These are phyloP conservation scores for Cottoperca gobio DNA, from an alignment of 2,797 vertebrate species.

Conservation along the genomic window DNA sequence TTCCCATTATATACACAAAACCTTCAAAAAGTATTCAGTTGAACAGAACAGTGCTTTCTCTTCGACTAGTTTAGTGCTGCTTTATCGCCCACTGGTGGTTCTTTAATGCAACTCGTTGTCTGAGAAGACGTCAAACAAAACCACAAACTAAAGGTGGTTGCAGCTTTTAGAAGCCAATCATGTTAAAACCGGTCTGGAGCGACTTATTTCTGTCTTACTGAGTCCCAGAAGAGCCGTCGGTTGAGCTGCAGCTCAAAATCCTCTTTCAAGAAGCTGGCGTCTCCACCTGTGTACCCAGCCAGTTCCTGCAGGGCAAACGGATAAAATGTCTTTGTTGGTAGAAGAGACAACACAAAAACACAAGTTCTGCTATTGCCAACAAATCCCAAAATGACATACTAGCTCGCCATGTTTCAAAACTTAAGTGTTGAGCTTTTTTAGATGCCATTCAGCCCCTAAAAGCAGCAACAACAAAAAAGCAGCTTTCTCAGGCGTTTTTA, in stretches of 20 bases:
- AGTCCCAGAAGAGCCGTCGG: conserved; percentile 89
- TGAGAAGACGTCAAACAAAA: not conserved
- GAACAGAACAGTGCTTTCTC: not conserved
- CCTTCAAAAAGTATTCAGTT: not conserved
- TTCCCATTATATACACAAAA: not conserved
- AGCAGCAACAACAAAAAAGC: not conserved
- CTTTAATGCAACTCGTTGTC: not conserved
- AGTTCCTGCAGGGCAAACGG: conserved; percentile 85
- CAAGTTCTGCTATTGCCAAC: not conserved
- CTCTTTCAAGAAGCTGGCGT: conserved; percentile 94
- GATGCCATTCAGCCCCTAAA: not conserved
- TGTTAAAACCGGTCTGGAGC: not conserved
- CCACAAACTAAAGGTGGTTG: not conserved
- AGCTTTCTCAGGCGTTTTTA: not conserved
- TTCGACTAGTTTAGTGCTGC: not conserved
- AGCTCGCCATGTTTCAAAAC: not conserved
- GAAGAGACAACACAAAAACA: not conserved
- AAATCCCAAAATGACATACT: not conserved
- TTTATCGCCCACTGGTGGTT: conserved; percentile 24
- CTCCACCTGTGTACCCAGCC: conserved; percentile 94
- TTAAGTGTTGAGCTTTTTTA: not conserved
- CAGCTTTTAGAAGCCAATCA: not conserved
- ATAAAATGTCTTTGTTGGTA: not conserved
- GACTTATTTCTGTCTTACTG: conserved; percentile 79
- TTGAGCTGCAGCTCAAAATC: conserved; percentile 96